Evolutionary conservation across 2,797 vertebrate genomes (phyloP).

Genomic region (Onychomys torridus): DNA sequence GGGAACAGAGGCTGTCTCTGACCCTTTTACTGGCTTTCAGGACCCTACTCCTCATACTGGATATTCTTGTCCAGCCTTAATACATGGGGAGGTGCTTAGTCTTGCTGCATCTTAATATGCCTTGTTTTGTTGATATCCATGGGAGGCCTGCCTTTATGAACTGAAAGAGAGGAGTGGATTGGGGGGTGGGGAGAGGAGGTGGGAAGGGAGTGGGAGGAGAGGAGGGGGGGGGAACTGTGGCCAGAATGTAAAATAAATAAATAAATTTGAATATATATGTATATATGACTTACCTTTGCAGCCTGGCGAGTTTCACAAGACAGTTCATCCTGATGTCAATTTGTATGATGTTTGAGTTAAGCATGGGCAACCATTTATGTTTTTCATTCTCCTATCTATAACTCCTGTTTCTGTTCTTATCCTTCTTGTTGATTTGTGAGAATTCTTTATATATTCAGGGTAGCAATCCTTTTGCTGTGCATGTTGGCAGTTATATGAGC

Average conservation of each 20-base stretch:
- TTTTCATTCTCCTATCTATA: background rate
- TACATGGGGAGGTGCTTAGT: background rate
- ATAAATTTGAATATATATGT: too few relatives aligned
- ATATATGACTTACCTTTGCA: background rate
- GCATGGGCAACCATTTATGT: fast-evolving
- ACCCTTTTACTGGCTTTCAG: background rate
- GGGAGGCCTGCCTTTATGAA: background rate
- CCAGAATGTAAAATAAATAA: too few relatives aligned
- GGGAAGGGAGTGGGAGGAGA: background rate
- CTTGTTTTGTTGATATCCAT: background rate
- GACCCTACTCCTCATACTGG: background rate
- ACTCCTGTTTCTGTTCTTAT: background rate
- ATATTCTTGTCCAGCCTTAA: background rate
- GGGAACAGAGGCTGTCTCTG: background rate
- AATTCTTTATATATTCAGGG: background rate
- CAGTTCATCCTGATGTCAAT: fast-evolving
- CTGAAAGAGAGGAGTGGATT: background rate
- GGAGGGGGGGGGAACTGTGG: background rate
- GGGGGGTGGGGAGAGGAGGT: background rate
- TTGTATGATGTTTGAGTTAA: background rate
- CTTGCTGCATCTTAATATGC: background rate
- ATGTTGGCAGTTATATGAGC: background rate
- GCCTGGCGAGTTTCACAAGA: fast-evolving
- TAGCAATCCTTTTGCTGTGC: fast-evolving
- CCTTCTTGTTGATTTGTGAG: background rate